Evolutionary conservation across 92 coral and sea anemone species (phyloP), one percentile per base, ranked within the genome.

Genomic region (Heteractis magnifica): DNA sequence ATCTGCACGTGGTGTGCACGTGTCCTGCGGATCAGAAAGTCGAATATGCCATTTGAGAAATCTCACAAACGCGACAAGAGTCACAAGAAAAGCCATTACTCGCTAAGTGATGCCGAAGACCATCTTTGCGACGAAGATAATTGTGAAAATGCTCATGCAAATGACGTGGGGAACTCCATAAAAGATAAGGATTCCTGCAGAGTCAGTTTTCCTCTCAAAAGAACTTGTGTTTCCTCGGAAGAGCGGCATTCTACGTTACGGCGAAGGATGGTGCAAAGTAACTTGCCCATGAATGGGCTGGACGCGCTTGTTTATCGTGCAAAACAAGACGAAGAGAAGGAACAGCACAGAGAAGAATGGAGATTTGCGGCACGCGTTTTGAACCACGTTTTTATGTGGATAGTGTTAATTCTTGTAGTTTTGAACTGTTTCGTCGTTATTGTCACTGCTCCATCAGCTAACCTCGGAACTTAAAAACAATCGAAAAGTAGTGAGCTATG

Each of bases 301-400:
- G 98, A 94, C 53, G 86, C 86, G 58, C 94, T 94, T 26, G 86
- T 91, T 14, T 77, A 89, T 79, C 90, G 94, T 21, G 91, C 93
- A 52, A 89, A 83, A 51, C 92, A 86, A 70, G 98, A 94, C 44
- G 93, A 91, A 49, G 98, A 94, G 71, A 89, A 91, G 53, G 93
- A 91, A 48, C 82, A 68, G 9, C 86, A 85, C 62, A 64, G 88
- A 19, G 94, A 94, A 41, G 93, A 94, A 77, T 94, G 98, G 98
- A 87, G 89, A 21, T 94, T 94, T 79, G 98, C 98, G 3, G 98
- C 98, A 56, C 87, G 75, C 71, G 98, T 94, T 9, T 86, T 94
- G 18, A 94, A 94, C 72, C 87, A 92, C 16, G 71, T 94, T 50
- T 94, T 94, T 75, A 94, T 94, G 98, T 94, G 94, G 91, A 87